phyloP scores from a whole-genome alignment of 2,113 vertebrate genomes.

The Macroglossus sobrinus region DNA sequence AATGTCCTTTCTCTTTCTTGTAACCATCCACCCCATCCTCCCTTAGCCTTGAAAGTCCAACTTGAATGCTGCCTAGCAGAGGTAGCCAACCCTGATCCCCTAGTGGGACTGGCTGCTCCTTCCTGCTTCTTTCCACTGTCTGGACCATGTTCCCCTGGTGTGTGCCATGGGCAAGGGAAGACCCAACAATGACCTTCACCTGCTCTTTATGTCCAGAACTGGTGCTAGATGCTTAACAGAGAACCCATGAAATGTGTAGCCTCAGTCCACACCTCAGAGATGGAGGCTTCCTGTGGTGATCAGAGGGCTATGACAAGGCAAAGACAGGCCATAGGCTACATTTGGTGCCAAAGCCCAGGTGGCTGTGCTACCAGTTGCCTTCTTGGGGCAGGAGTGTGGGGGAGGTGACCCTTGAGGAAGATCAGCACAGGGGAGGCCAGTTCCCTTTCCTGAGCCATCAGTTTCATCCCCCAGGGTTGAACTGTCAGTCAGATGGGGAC shows the following conservation, averaged over 20 bases:
- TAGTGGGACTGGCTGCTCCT: not conserved
- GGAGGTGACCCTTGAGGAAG: not conserved
- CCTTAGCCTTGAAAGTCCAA: not conserved
- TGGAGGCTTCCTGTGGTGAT: not conserved
- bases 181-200: rapidly evolving
- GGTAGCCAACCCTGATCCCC: not conserved
- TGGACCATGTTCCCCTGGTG: rapidly evolving
- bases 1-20: not conserved
- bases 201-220: not conserved
- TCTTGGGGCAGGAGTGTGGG: not conserved
- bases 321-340: not conserved
- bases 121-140: not conserved
- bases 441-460: not conserved
- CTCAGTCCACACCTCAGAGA: not conserved
- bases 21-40: rapidly evolving
- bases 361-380: not conserved
- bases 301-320: not conserved
- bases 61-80: rapidly evolving
- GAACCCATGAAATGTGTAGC: not conserved
- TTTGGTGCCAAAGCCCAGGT: not conserved
- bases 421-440: not conserved
- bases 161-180: rapidly evolving
- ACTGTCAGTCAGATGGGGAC: not conserved
- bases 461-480: not conserved
- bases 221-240: not conserved